Conservation (phyloP, 2,797 vertebrate species). For the Octomys mimax region DNA sequence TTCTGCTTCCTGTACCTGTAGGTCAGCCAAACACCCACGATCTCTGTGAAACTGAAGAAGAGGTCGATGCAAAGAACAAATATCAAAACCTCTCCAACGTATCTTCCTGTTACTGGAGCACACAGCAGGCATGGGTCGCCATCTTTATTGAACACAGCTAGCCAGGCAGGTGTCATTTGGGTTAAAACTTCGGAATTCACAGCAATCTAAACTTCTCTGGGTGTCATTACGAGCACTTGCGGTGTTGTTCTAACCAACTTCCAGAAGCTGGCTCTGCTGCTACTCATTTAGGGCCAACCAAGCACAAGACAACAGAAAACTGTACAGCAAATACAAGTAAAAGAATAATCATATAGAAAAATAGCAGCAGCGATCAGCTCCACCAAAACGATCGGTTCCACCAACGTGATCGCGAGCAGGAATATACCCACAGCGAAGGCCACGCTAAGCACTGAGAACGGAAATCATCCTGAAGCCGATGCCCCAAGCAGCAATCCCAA, state of each 20-base stretch:
- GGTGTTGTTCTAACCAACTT: slow-evolving; percentile 97
- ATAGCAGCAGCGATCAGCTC: slow-evolving; percentile 94
- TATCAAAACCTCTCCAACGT: slow-evolving; percentile 93
- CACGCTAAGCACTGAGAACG: slow-evolving; percentile 95
- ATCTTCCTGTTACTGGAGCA: slow-evolving; percentile 93
- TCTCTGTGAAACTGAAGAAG: slow-evolving; percentile 98
- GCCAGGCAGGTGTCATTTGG: slow-evolving; percentile 91
- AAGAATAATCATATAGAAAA: slow-evolving; percentile 98
- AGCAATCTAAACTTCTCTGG: slow-evolving; percentile 96
- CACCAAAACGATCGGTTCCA: slow-evolving; percentile 85
- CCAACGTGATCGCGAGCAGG: slow-evolving; percentile 94
- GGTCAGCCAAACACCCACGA: slow-evolving; percentile 97
- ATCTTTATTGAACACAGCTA: slow-evolving; percentile 87
- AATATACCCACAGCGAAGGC: slow-evolving; percentile 95
- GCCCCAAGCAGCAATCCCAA: slow-evolving; percentile 95
- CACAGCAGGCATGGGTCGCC: slow-evolving; percentile 89
- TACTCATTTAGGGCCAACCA: slow-evolving; percentile 95
- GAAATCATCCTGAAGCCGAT: slow-evolving; percentile 97
- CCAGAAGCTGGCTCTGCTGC: slow-evolving; percentile 95
- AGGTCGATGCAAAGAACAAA: slow-evolving; percentile 96
- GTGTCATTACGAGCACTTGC: slow-evolving; percentile 92
- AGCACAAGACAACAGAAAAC: slow-evolving; percentile 96
- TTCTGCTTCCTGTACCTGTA: slow-evolving; percentile 98
- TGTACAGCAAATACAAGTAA: slow-evolving; percentile 96
- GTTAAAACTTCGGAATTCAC: slow-evolving; percentile 92